A percentile compares a stretch with the other conserved stretches of the same genome.
Conservation (phyloP, 2,888 invertebrate species). For the Oxyteleia sp. region DNA sequence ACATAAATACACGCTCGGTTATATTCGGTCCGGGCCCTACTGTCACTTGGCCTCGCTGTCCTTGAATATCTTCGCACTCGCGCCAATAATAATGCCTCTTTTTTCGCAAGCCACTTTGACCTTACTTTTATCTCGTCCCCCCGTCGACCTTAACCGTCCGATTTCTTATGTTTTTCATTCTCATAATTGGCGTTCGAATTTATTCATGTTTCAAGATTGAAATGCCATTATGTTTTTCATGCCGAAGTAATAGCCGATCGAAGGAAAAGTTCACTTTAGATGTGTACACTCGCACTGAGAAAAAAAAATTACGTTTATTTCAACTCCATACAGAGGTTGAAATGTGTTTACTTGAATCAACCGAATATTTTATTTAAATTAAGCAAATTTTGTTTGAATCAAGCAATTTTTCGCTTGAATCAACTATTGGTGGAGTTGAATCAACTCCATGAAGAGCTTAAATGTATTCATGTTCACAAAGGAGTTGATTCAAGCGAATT, state of each 20-base stretch:
- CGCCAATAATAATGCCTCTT: constrained; percentile 27
- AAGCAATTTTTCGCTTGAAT: too few relatives aligned
- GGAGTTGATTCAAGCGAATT: too few relatives aligned
- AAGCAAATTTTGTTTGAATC: too few relatives aligned
- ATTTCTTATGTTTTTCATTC: not conserved
- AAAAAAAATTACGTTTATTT: too few relatives aligned
- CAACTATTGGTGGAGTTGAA: too few relatives aligned
- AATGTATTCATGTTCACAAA: too few relatives aligned
- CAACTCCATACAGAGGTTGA: too few relatives aligned
- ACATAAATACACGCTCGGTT: constrained; percentile 17
- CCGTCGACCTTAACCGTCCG: constrained; percentile 20
- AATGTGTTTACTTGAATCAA: too few relatives aligned
- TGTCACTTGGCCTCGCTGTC: constrained; percentile 52
- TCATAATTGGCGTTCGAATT: constrained; percentile 27
- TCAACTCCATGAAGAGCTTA: too few relatives aligned
- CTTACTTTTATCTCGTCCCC: constrained; percentile 41
- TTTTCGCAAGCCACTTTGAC: constrained; percentile 38
- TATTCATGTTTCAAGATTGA: constrained; percentile 1
- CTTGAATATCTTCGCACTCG: constrained; percentile 34
- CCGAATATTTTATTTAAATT: too few relatives aligned
- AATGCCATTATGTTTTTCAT: not conserved
- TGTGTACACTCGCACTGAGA: too few relatives aligned
- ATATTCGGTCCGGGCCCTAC: constrained; percentile 24
- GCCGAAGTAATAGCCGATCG: too few relatives aligned
- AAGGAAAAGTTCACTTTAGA: constrained; percentile 7